These are phyloP conservation scores for Amblyjoppa fuscipennis DNA, from an alignment of 2,888 invertebrate species.

Conservation along the genomic window DNA sequence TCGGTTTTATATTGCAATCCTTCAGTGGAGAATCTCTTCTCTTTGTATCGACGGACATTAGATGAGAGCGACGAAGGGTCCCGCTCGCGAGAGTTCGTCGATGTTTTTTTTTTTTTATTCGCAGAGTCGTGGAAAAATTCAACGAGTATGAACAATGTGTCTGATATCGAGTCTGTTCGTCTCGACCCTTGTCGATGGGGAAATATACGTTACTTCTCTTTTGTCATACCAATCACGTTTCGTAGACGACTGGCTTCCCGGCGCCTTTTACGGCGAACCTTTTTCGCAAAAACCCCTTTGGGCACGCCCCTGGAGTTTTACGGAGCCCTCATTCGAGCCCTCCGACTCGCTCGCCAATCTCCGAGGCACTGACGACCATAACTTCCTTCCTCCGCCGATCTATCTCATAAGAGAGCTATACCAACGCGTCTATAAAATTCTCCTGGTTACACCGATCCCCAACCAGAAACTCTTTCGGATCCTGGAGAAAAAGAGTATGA, in stretches of 20 bases:
- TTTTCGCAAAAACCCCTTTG: constrained; percentile 21
- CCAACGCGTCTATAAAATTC: constrained; percentile 37
- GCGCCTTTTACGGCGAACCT: neutral
- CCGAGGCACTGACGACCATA: constrained; percentile 32
- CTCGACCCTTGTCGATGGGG: neutral
- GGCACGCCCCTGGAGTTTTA: constrained; percentile 38
- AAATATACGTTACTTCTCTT: constrained; percentile 22
- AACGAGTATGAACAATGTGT: neutral
- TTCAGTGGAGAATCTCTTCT: neutral
- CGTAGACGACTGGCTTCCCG: neutral
- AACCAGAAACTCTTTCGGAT: constrained; percentile 15
- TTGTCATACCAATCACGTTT: constrained; percentile 18
- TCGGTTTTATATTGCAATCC: constrained; percentile 11
- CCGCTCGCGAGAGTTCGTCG: neutral
- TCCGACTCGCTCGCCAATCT: neutral
- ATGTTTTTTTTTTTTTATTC: neutral
- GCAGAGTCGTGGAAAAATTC: neutral
- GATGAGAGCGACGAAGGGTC: neutral
- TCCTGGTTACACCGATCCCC: constrained; percentile 1
- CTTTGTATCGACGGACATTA: neutral
- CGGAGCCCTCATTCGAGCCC: constrained; percentile 17
- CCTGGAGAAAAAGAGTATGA: constrained; percentile 5
- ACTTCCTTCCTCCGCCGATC: neutral
- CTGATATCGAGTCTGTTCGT: neutral
- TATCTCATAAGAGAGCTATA: neutral